Evolutionary conservation across 2,113 vertebrate species (phyloP).

Genomic region (Oncorhynchus gorbuscha): DNA sequence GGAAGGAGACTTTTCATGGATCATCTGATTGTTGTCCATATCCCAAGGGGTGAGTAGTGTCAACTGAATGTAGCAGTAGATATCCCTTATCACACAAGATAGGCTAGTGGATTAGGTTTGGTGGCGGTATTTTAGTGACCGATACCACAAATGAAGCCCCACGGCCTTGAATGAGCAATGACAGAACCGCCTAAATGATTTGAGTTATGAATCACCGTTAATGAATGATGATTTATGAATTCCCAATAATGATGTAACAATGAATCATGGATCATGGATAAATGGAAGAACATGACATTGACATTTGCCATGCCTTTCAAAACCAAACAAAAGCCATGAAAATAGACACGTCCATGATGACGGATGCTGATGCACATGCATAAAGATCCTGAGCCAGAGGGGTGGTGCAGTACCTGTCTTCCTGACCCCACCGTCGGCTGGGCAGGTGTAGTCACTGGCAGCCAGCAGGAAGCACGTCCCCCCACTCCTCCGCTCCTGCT

Average conservation of each 20-base stretch:
- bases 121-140: no score
- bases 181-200: no score
- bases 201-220: background rate
- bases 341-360: background rate
- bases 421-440: conserved; percentile 86
- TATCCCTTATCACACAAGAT: no score
- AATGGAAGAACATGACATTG: background rate
- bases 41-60: no score
- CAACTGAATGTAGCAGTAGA: no score
- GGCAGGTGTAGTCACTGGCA: conserved; percentile 91
- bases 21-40: background rate
- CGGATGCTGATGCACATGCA: background rate
- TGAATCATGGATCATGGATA: conserved; percentile 1
- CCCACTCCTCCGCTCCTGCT: conserved; percentile 86
- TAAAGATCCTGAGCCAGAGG: background rate
- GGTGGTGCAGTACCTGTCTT: conserved; percentile 77
- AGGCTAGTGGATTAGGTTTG: no score
- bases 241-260: conserved; percentile 17
- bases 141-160: no score
- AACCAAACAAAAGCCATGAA: background rate
- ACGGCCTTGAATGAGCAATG: no score
- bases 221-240: background rate
- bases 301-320: background rate
- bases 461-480: conserved; percentile 94
- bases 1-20: background rate